Evolutionary conservation across 2,113 vertebrate species (phyloP), one percentile per base, ranked within the genome.

Genomic region (Poeciliopsis prolifica): DNA sequence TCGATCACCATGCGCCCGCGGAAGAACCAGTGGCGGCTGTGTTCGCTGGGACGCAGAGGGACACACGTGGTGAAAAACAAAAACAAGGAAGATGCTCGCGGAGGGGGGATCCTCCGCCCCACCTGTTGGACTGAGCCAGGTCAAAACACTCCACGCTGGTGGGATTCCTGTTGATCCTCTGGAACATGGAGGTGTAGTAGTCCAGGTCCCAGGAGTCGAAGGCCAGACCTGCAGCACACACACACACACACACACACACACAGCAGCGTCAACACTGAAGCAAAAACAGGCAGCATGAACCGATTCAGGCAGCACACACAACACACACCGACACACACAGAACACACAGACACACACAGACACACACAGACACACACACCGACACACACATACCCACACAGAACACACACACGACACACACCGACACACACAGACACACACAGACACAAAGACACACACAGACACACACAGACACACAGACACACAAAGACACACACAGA

Each of bases 21-120:
- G 87, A 98, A 98, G 93, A 98, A 98, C 97, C 97, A 98, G 77
- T 98, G 97, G 17, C 97, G 96, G 72, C 97, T 98, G 93, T 98
- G 97, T 82, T 98, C 97, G 0, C 97, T 98, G 91, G 24, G 51
- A 31, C 8, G 26, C 33, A 40, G 2, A n/a, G 1, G 30, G 12
- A 62, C 2, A 62, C 61, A 40, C 51, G 28, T 9, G 4, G 4
- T 48, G 13, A n/a, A 1, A 22, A 76, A 22, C 10, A 28, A 28
- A 26, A 58, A 24, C 11, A 26, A 13, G 48, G 82, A 75, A 80
- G 68, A 40, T 1, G 14, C 24, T 54, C 69, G 3, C 0, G 31
- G 31, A 8, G 31, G 5, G 7, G 65, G 28, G 29, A 61, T 68
- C 51, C 62, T 62, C 40, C 44, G 3, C 54, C 85, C 19, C 40